Base-by-base conservation (phyloP, 1,140 invertebrate genomes). In the Solenopsis fugax region DNA sequence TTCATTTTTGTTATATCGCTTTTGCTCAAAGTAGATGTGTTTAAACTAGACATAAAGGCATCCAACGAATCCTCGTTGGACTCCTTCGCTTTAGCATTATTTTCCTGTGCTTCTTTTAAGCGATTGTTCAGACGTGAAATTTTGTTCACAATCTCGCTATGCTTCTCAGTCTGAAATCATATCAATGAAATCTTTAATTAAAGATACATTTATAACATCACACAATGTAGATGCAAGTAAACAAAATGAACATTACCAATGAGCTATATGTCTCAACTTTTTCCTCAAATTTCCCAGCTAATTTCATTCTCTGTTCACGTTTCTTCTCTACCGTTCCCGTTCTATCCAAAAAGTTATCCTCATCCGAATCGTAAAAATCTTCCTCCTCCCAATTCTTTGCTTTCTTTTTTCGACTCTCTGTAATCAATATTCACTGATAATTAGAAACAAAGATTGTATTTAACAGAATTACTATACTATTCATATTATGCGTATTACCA, bases 341-440 rank as follows among this genome's bases (percentile, higher is more conserved):
- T 91, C 99, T 96, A 95, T 99, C 99, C 72, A 99, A 96, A 95
- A 98, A 99, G 21, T 97, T 98, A 94, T 99, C 99, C 87, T 99
- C 99, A 94, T 99, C 99, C n/a, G 98, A 99, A 92, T 99, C 98
- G 94, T 99, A 99, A 94, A 96, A 99, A 95, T 99, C 98, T 93
- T 98, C 97, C 54, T 98, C 98, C 93, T 97, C 97, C 97, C 97
- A 98, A 92, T 98, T 97, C 87, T 96, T 96, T n/a, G 95, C 93
- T 93, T 98, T 98, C 10, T 97, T 95, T 78, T 97, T 97, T 88
- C 96, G 94, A 54, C 97, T 96, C 90, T 97, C 96, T 96, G 86
- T 45, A 93, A 93, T 86, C 1, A 45, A 58, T 34, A 73, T 60
- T 82, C 2, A 5, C 24, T 4, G 50, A 7, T 29, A 54, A 45